Conservation (phyloP, 2,113 vertebrate genomes). For the Lathamus discolor region DNA sequence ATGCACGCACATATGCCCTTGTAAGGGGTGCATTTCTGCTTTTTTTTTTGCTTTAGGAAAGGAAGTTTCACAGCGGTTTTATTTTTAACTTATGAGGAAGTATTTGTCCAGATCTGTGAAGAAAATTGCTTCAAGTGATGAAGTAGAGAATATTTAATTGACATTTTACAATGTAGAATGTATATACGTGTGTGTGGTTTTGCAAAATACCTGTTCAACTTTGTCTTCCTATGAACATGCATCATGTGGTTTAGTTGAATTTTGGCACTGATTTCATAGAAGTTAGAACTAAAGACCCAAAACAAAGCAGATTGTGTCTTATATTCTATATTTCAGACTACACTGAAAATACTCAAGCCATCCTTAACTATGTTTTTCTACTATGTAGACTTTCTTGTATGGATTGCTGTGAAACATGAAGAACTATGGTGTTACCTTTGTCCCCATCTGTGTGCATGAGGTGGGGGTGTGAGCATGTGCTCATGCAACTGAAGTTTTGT, state of each 20-base stretch:
- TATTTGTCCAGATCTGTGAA: constrained; percentile 32
- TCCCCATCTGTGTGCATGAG: not conserved
- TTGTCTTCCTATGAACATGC: not conserved
- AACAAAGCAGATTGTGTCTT: not conserved
- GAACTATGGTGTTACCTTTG: not conserved
- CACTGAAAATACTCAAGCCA: not conserved
- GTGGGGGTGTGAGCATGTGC: accelerated
- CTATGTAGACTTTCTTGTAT: not conserved
- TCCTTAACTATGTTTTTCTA: not conserved
- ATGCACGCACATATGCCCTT: not conserved
- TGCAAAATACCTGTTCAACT: not conserved
- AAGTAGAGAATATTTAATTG: not conserved
- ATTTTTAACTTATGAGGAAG: constrained; percentile 21
- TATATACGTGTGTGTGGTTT: not conserved
- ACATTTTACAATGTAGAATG: not conserved
- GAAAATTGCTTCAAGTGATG: not conserved
- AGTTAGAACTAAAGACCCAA: not conserved
- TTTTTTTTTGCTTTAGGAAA: not conserved
- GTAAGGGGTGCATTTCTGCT: not conserved
- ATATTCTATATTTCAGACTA: not conserved
- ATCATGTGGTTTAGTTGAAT: not conserved
- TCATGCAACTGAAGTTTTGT: not conserved
- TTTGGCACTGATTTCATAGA: not conserved
- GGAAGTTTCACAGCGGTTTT: not conserved
- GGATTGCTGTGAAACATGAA: not conserved